phyloP scores from a whole-genome alignment of 2,888 invertebrate genomes.

The Phorcus lineatus region DNA sequence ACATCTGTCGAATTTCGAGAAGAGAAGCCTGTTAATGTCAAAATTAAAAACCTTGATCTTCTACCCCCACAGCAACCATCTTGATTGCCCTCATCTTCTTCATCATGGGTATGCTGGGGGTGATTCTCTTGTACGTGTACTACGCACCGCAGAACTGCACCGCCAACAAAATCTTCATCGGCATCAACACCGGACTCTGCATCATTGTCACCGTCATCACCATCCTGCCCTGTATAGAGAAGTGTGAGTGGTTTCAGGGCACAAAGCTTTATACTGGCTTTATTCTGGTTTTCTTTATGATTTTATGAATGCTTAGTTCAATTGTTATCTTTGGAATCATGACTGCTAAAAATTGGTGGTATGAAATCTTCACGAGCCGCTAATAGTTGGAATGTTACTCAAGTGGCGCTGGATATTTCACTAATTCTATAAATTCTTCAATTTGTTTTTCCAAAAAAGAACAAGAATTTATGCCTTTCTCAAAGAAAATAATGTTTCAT shows the following conservation, averaged over 20 bases:
- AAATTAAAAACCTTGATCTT: too few species aligned
- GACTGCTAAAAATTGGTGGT: too few species aligned
- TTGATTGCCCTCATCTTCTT: conserved; percentile 72
- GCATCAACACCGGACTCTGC: conserved; percentile 75
- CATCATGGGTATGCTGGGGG: conserved; percentile 64
- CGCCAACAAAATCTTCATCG: conserved; percentile 75
- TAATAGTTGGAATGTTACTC: too few species aligned
- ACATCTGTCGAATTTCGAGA: background rate
- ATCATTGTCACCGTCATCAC: conserved; percentile 73
- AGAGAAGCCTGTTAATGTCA: too few species aligned
- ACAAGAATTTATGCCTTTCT: too few species aligned
- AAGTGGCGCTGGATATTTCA: too few species aligned
- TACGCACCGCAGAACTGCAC: conserved; percentile 70
- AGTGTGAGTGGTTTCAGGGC: conserved; percentile 64
- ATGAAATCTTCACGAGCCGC: too few species aligned
- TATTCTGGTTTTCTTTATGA: conserved; percentile 11
- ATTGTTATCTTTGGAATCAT: background rate
- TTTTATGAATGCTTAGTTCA: background rate
- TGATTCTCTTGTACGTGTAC: conserved; percentile 72
- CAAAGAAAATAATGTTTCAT: too few species aligned
- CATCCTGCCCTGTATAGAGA: conserved; percentile 72
- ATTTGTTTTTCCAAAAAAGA: too few species aligned
- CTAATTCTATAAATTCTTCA: too few species aligned
- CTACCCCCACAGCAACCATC: conserved; percentile 60
- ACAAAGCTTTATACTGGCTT: too few species aligned